Evolutionary conservation across 37 sponge, comb jelly and placozoan genomes (phyloP), one percentile per base, ranked within the genome.

Genomic region (Haliclona indistincta): DNA sequence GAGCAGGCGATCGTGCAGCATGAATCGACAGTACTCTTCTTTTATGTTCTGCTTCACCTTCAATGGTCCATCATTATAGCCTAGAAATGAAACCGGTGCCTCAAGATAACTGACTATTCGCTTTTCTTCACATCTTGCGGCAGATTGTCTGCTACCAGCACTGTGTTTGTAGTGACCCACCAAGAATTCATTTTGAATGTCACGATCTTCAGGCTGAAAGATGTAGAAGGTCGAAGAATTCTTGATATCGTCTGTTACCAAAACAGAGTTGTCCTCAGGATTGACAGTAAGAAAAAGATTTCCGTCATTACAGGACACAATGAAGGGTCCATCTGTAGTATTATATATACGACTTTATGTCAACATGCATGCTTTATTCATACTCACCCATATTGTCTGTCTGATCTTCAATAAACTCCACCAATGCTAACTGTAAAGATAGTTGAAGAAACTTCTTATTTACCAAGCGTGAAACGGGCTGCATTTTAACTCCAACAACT

Each of bases 301-400:
- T 2, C 56, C 52, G 26, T 62, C 61, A 33, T 63, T 66, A 23
- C 65, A 78, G 51, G 64, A 19, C 5, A 87, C 44, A 15, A 81
- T 34, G 60, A 68, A 87, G 0, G 88, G 88, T 0, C 88, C 88
- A 63, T 68, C 88, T 87, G 54, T 30, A 76, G 8, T 28, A 47
- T 49, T 7, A 43, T 51, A 76, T 13, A 63, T 1, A 15, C 17
- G 30, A n/a, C n/a, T n/a, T n/a, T n/a, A n/a, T n/a, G n/a, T n/a
- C n/a, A n/a, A n/a, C n/a, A n/a, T n/a, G n/a, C n/a, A n/a, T n/a
- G n/a, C n/a, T n/a, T n/a, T n/a, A 58, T 10, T 17, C 17, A 17
- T 37, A 72, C 86, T 78, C 47, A 85, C 86, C 56, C 39, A 73
- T 85, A 25, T 55, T 66, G 54, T 85, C 86, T 26, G 66, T 66